A percentile compares a stretch with the other conserved stretches of the same genome.
phyloP scores from a whole-genome alignment of 2,888 invertebrate genomes.

The Callimorpha dominula region DNA sequence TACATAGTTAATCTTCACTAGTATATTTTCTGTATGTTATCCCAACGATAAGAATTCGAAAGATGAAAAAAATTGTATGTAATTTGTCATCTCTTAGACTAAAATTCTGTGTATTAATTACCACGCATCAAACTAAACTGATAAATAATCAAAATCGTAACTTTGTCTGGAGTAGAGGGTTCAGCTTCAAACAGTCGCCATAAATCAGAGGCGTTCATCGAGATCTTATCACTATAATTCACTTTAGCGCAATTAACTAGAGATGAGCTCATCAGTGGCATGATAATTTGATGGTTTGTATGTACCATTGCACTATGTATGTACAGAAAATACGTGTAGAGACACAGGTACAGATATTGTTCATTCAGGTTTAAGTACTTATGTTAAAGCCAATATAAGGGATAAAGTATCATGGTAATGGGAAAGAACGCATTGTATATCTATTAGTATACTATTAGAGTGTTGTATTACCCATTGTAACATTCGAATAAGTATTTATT shows the following conservation, averaged over 20 bases:
- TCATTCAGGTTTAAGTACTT: too few species aligned
- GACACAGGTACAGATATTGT: too few species aligned
- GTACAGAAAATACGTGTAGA: neutral
- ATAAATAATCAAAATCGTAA: constrained; percentile 26
- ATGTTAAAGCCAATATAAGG: too few species aligned
- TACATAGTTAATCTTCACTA: too few species aligned
- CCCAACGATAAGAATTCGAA: neutral
- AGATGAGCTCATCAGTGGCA: constrained; percentile 20
- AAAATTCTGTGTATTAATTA: neutral
- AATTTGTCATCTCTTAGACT: neutral
- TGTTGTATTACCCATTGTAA: too few species aligned
- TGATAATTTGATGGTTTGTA: constrained; percentile 22
- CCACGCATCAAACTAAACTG: neutral
- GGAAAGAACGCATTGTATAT: too few species aligned
- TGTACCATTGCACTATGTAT: neutral
- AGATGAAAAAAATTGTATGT: too few species aligned
- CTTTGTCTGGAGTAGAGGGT: constrained; percentile 34
- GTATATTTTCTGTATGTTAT: neutral
- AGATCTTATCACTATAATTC: constrained; percentile 66
- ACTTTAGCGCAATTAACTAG: constrained; percentile 60
- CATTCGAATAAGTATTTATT: too few species aligned
- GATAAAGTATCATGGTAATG: too few species aligned
- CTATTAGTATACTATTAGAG: too few species aligned
- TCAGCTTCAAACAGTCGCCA: constrained; percentile 48
- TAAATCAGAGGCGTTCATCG: constrained; percentile 56